These are phyloP conservation scores for Eriosoma lanigerum DNA, from an alignment of 1,140 invertebrate genomes.

Conservation along the genomic window DNA sequence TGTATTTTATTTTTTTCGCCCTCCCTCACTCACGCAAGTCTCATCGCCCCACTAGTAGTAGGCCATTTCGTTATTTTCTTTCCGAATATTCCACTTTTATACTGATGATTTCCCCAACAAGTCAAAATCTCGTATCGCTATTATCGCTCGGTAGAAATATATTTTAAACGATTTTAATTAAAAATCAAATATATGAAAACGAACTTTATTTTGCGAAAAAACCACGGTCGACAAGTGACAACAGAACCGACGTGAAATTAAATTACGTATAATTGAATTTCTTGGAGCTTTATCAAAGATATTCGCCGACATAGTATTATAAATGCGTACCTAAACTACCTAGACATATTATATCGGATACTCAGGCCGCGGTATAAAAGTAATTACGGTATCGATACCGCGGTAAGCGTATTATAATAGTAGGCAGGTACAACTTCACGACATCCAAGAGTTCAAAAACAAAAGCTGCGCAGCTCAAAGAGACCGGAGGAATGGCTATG, in stretches of 20 bases:
- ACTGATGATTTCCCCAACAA: too few relatives aligned
- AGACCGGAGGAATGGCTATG: background rate
- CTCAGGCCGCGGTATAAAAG: background rate
- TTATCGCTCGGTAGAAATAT: too few relatives aligned
- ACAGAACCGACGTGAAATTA: conserved; percentile 8
- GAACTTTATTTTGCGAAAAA: too few relatives aligned
- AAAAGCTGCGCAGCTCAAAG: conserved; percentile 17
- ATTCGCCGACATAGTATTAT: background rate
- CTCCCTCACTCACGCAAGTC: background rate
- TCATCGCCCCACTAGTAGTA: too few relatives aligned
- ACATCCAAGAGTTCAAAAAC: background rate
- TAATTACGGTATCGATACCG: background rate
- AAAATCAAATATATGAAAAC: too few relatives aligned
- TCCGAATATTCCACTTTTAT: too few relatives aligned
- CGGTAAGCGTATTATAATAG: too few relatives aligned
- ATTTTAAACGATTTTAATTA: too few relatives aligned
- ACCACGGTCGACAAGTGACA: too few relatives aligned
- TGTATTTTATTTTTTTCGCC: background rate
- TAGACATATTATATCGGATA: too few relatives aligned
- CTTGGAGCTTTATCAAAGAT: conserved; percentile 26
- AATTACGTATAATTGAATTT: conserved; percentile 38
- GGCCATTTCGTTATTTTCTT: too few relatives aligned
- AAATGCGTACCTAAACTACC: too few relatives aligned
- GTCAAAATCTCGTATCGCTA: background rate
- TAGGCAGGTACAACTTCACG: background rate